Evolutionary conservation across 2,888 invertebrate genomes (phyloP), one percentile per base, ranked within the genome.

Genomic region (Gisinianus flammeolus): DNA sequence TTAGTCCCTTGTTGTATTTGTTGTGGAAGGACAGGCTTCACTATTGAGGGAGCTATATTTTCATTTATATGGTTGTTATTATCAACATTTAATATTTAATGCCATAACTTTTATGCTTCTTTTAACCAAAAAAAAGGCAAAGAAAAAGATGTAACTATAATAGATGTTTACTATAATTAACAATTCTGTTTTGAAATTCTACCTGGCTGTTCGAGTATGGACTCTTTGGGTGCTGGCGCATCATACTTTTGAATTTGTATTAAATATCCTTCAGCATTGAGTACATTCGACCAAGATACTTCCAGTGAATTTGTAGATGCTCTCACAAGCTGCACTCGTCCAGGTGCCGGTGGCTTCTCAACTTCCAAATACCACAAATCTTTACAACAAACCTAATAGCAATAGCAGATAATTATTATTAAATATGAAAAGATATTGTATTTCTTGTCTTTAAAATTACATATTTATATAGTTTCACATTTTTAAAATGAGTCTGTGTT

Each of bases 281-380:
- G 94, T 80, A 95, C 93, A 0, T 93, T 91, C 0, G 93, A 92
- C 98, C 98, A 98, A 86, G 95, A 95, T 0, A 99, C 92, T 88
- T 99, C 98, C 73, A 99, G 88, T 0, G 95, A 93, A 85, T 94
- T 94, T 2, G 98, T 97, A 31, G 95, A 95, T 0, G 99, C 98
- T 79, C 97, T 92, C 0, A 98, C 95, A 8, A 99, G 90, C 79
- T 97, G 96, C 0, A 98, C 96, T 82, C 96, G 91, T 0, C 94
- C 93, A 0, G 98, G 97, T 64, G 94, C 91, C 0, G 94, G 91
- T 0, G 99, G 99, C 84, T 93, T 94, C 82, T 96, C 96, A 10
- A 96, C 96, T 87, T 98, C 97, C 75, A 98, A 88, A 86, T 93
- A 96, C 97, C 95, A 97, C 44, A 98, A 88, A 88, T 98, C 97